Percentiles rank a stretch among this genome's conserved stretches.
These are phyloP conservation scores for Drosophila baimaii DNA, from an alignment of 1,140 invertebrate genomes.

Conservation along the genomic window DNA sequence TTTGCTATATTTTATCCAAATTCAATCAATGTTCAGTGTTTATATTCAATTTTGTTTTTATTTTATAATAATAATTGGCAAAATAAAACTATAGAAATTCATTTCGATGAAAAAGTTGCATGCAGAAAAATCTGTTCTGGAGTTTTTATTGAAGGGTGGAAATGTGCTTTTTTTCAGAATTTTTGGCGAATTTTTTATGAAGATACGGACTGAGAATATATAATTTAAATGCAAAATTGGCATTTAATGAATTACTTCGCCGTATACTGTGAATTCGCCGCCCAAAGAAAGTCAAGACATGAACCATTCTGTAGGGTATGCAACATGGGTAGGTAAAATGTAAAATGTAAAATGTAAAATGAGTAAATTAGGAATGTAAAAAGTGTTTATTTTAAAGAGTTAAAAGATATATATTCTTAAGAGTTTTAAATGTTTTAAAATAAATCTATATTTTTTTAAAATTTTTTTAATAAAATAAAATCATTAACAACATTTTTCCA, in stretches of 20 bases:
- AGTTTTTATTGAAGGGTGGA: neutral
- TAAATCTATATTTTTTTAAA: too few species aligned
- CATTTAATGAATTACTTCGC: neutral
- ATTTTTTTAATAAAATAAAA: too few species aligned
- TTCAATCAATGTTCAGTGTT: conserved; percentile 58
- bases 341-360: neutral
- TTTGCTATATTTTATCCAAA: conserved; percentile 56
- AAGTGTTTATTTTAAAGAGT: too few species aligned
- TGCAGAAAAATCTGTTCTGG: conserved; percentile 4
- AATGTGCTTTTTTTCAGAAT: neutral
- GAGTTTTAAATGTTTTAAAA: neutral
- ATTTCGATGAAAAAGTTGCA: conserved; percentile 72
- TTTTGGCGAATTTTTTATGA: too few species aligned
- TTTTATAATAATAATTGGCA: conserved; percentile 44
- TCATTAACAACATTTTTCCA: too few species aligned
- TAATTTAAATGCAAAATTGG: neutral
- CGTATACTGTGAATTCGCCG: neutral
- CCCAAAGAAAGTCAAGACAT: neutral
- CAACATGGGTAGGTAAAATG: neutral
- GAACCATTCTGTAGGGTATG: neutral
- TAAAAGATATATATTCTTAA: too few species aligned
- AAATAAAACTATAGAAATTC: conserved; percentile 61
- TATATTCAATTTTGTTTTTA: conserved; percentile 53
- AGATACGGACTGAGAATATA: neutral
- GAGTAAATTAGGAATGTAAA: too few species aligned